Evolutionary conservation across 2,113 vertebrate species (phyloP), one percentile per base, ranked within the genome.

Genomic region (Sisor rabdophorus): DNA sequence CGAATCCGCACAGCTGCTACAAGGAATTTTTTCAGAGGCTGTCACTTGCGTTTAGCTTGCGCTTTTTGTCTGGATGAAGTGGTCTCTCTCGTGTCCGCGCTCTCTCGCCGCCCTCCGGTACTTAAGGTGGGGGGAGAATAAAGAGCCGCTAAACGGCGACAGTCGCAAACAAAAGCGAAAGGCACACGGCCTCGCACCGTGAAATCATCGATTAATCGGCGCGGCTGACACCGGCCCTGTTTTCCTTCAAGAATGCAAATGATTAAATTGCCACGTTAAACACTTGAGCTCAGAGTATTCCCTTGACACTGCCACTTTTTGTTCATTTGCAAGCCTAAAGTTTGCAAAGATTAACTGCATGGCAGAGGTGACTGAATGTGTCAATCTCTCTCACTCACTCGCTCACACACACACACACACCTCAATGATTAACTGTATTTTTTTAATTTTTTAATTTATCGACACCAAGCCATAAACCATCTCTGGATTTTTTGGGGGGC

Each of bases 41-140:
- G 91, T 92, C 89, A 89, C 85, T 87, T 89, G 81, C 87, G 90
- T 90, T 91, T 91, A 88, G 87, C 84, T 86, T 88, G 87, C 85
- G 86, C 90, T 89, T 89, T 89, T 88, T 84, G 65, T 69, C 80
- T 61, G 84, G 76, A 89, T 73, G 84, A 85, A 88, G 83, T 32
- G 80, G 76, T 80, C 85, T 73, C 77, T 82, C 86, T 81, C 82
- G 79, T 84, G 82, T 67, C 82, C 84, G 63, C 74, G 78, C 81
- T 77, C 71, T 64, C 75, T 72, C 81, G 4, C 81, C 82, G 75
- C 75, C 80, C 78, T 80, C 59, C 73, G 67, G 81, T 84, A 60
- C 80, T 71, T 78, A 75, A 74, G 55, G 3, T 24, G 75, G 22
- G 80, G 55, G 60, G 24, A 32, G 44, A 48, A 44, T 44, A 79